Evolutionary conservation across 2,797 vertebrate species (phyloP), one percentile per base, ranked within the genome.

Genomic region (Huso huso): DNA sequence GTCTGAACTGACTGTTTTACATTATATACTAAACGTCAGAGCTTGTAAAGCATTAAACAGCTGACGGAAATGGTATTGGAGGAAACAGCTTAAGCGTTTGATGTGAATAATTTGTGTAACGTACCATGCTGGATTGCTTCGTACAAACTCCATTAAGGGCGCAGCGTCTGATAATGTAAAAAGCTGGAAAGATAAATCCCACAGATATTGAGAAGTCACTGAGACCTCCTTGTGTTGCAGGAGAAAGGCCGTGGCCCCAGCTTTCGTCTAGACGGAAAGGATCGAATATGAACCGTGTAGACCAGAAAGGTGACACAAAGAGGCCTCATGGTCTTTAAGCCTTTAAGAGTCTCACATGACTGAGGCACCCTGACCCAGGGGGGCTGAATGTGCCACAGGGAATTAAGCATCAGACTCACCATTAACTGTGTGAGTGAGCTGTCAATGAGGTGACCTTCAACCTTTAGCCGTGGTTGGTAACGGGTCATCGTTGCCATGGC

Each of bases 371-470:
- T 63, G 51, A 67, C 11, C 62, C 49, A 62, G 74, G 75, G 75
- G 51, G 72, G 70, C 77, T 71, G 66, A 48, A 72, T 52, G 67
- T 74, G 75, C 48, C 13, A 68, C 69, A 71, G 72, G 74, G 66
- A 62, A 66, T 49, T 71, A 75, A 1, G 1, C 66, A 66, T 72
- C 61, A 67, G 66, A 65, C 49, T 63, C 68, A 61, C 11, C 55
- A 58, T 49, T 55, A 51, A 67, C 62, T 68, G 66, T 0, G 37
- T 37, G 70, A 65, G 63, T 79, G 73, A 81, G 70, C 81, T 79
- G 77, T 75, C 82, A 77, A 69, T 73, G 75, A 65, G 57, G 61
- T 62, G 67, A 75, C 74, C 74, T 70, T 59, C 75, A 71, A 76
- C 74, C 73, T 63, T 63, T 9, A 67, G 66, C 68, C 61, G 63